A percentile compares a stretch with the other conserved stretches of the same genome.
phyloP scores from a whole-genome alignment of 2,888 invertebrate genomes.

The Lepidocyrtoides sp. region DNA sequence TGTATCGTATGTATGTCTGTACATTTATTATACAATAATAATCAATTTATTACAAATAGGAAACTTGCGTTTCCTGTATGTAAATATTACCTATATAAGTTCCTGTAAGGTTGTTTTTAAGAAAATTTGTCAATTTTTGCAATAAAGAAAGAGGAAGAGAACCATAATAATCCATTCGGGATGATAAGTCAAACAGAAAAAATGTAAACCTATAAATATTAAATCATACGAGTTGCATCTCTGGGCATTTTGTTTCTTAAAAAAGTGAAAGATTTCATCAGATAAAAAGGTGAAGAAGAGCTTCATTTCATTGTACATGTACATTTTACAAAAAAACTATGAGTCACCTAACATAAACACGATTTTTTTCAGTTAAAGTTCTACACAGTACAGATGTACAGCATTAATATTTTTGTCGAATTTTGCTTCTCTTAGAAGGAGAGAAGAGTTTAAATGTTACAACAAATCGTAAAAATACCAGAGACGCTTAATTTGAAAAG shows the following conservation, averaged over 20 bases:
- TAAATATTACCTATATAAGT: constrained; percentile 16
- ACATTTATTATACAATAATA: constrained; percentile 29
- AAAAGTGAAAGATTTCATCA: neutral
- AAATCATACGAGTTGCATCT: neutral
- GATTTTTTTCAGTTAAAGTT: neutral
- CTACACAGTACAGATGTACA: neutral
- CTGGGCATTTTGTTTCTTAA: neutral
- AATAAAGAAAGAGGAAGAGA: neutral
- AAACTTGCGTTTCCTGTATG: constrained; percentile 4
- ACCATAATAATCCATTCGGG: constrained; percentile 14
- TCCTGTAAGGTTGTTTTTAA: constrained; percentile 25
- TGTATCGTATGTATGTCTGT: too few relatives aligned
- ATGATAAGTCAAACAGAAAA: constrained; percentile 13
- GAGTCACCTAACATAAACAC: too few relatives aligned
- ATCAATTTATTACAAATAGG: too few relatives aligned
- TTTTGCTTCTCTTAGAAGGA: neutral
- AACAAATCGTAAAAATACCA: constrained; percentile 18
- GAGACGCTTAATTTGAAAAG: neutral
- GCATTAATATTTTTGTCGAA: too few relatives aligned
- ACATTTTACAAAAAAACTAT: too few relatives aligned
- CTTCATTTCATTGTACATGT: neutral
- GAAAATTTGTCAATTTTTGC: neutral
- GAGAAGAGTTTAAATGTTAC: neutral
- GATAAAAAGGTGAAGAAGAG: neutral
- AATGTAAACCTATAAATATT: neutral